Conservation (phyloP, 2,888 invertebrate genomes). For the Cyrtodaria siliqua region DNA sequence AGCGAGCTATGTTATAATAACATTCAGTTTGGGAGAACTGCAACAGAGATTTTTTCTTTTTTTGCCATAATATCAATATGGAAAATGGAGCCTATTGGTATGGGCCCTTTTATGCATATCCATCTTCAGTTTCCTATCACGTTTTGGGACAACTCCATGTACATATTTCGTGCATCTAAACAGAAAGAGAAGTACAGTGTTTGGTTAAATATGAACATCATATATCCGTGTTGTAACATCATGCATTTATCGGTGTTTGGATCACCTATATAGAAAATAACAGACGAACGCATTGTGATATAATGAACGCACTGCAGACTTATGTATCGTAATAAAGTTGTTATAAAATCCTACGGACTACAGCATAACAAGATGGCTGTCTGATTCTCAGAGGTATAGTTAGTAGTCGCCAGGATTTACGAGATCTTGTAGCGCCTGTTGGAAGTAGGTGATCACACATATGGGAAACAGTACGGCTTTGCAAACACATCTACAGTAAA, state of each 20-base stretch:
- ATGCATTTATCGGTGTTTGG: slow-evolving; percentile 38
- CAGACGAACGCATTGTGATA: slow-evolving; percentile 31
- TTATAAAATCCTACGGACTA: slow-evolving; percentile 19
- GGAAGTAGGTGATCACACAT: slow-evolving; percentile 49
- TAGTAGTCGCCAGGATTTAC: slow-evolving; percentile 51
- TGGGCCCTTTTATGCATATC: slow-evolving; percentile 36
- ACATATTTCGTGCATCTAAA: slow-evolving; percentile 41
- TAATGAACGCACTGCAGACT: slow-evolving; percentile 27
- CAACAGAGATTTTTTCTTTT: slow-evolving; percentile 47
- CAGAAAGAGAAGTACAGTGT: slow-evolving; percentile 24
- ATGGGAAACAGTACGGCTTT: not conserved
- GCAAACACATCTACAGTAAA: not conserved
- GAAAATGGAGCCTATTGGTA: slow-evolving; percentile 38
- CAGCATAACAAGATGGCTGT: slow-evolving; percentile 40
- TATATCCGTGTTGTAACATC: slow-evolving; percentile 44
- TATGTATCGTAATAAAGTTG: slow-evolving; percentile 27
- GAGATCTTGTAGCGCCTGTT: slow-evolving; percentile 30
- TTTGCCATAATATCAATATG: slow-evolving; percentile 45
- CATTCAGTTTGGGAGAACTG: slow-evolving; percentile 62
- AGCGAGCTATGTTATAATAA: slow-evolving; percentile 51
- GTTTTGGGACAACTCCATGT: slow-evolving; percentile 64
- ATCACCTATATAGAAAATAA: slow-evolving; percentile 27
- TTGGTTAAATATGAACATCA: slow-evolving; percentile 49
- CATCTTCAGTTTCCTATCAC: slow-evolving; percentile 42
- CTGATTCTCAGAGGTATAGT: slow-evolving; percentile 45